A percentile compares a stretch with the other conserved stretches of the same genome.
phyloP scores from a whole-genome alignment of 2,113 vertebrate species.

The Rhinopithecus roxellana region DNA sequence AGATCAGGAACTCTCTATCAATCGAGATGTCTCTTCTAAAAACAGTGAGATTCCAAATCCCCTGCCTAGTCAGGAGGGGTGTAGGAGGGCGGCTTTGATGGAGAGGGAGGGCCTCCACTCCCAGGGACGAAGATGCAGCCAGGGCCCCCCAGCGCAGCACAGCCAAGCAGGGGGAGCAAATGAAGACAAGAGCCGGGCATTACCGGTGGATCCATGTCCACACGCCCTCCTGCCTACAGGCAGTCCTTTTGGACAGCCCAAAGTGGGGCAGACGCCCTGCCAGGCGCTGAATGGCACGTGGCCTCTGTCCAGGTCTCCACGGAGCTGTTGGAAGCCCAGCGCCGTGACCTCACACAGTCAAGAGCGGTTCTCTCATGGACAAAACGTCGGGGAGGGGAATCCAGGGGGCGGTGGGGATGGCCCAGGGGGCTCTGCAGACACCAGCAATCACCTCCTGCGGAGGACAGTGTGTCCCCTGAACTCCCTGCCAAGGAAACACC shows the following conservation, averaged over 20 bases:
- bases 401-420: fast-evolving
- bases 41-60: background rate
- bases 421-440: constrained; percentile 42
- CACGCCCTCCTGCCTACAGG: constrained; percentile 65
- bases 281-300: constrained; percentile 40
- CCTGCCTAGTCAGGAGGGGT: too few species aligned
- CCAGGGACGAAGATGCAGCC: too few species aligned
- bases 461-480: constrained; percentile 20
- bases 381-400: constrained; percentile 45
- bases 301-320: constrained; percentile 61
- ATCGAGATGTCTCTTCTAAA: background rate
- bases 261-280: constrained; percentile 54
- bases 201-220: constrained; percentile 75
- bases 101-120: too few species aligned
- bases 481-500: constrained; percentile 73
- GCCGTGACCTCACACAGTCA: fast-evolving
- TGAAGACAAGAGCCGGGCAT: constrained; percentile 69
- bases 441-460: background rate
- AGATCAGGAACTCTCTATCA: background rate
- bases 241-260: constrained; percentile 60
- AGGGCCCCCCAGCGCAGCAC: background rate
- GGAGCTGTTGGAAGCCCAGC: constrained; percentile 56
- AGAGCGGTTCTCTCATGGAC: background rate
- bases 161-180: constrained; percentile 43
- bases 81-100: background rate